Base-by-base conservation (phyloP, 2,888 invertebrate genomes). In the Agriopis aurantiaria region DNA sequence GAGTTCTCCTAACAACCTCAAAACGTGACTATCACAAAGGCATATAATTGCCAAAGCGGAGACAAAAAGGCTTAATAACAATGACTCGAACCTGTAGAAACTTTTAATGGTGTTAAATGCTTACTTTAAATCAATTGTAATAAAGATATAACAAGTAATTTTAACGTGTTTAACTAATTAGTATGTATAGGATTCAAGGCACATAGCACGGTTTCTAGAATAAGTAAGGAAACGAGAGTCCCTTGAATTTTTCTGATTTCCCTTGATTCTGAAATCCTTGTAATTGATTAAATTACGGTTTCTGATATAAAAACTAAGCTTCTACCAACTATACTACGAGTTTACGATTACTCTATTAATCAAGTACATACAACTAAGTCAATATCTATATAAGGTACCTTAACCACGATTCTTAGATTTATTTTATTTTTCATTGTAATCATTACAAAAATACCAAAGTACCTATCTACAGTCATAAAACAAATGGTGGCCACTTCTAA, bases 1-100 rank as follows among this genome's bases (percentile, higher is more conserved):
- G 69, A 67, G 67, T 51, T 70, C 71, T 65, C 66, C 72, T 76
- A 75, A 78, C 75, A 75, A 77, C 71, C 72, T 72, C 66, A 60
- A 71, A 74, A 76, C 77, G 75, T 78, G 76, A 77, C 76, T 75
- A 76, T 75, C 76, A 68, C 76, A 72, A 75, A 75, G 72, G 75
- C 73, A 76, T 68, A 58, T 79, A 76, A 68, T 80, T 75, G 73
- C 63, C 72, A 65, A 71, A 69, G 73, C 66, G 74, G 68, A 61
- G 64, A 55, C 57, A 68, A 57, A 72, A 69, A 72, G 68, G 64
- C 71, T 71, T 71, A 68, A 71, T 58, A 58, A 68, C 49, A 62
- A 58, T 66, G 63, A 57, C 57, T 49, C 55, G 55, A 33, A 65
- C 59, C 46, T 40, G 49, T 49, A 53, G 11, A 53, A 66, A 70